These are phyloP conservation scores for Coenonympha arcania DNA, from an alignment of 2,888 invertebrate species.

Conservation along the genomic window DNA sequence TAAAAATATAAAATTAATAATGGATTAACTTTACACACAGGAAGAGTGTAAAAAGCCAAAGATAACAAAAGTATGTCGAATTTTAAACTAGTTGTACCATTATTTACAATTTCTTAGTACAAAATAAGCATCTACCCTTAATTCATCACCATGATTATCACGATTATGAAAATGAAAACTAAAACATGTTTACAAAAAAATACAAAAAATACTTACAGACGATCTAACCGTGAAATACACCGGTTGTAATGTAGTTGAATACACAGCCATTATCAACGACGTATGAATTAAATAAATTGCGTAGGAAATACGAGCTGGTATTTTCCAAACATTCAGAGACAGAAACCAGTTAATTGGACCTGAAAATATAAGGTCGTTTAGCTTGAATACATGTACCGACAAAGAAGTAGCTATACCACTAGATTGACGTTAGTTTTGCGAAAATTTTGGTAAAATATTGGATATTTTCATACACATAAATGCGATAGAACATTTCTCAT, in stretches of 20 bases:
- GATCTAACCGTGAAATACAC: conserved; percentile 31
- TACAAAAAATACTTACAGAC: conserved; percentile 25
- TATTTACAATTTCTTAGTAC: no score
- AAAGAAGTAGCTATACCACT: no score
- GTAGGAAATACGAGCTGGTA: conserved; percentile 60
- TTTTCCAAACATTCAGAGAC: conserved; percentile 54
- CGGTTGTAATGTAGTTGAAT: conserved; percentile 32
- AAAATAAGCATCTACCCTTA: no score
- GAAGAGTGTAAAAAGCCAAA: background rate
- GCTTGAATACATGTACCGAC: background rate
- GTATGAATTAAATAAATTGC: conserved; percentile 66
- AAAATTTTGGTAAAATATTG: no score
- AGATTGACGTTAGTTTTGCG: no score
- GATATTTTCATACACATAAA: no score
- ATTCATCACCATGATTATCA: no score
- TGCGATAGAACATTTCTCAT: no score
- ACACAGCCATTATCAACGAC: conserved; percentile 37
- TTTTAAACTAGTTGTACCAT: no score
- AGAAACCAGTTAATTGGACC: conserved; percentile 62
- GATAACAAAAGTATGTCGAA: background rate
- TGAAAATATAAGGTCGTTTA: conserved; percentile 31
- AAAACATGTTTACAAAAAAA: background rate
- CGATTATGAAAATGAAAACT: no score
- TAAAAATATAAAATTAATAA: conserved; percentile 4
- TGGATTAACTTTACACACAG: background rate